phyloP scores from a whole-genome alignment of 2,113 vertebrate species.

The Jacana jacana region DNA sequence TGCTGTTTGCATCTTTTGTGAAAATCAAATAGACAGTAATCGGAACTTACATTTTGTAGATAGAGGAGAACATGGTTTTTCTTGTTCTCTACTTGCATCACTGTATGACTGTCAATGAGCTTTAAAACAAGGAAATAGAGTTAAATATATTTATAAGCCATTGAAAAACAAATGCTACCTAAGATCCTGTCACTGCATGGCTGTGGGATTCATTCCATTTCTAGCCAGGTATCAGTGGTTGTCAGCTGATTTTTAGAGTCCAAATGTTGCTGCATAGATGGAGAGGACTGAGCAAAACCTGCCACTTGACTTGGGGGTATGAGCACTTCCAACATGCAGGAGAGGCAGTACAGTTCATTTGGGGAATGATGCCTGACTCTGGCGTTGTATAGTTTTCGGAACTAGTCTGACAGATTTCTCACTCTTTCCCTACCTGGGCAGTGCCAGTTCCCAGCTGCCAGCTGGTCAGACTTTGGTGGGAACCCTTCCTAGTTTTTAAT shows the following conservation, averaged over 20 bases:
- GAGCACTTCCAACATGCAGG: not conserved
- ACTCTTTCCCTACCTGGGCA: not conserved
- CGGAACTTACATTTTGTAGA: conserved; percentile 62
- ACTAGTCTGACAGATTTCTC: not conserved
- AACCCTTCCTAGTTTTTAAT: not conserved
- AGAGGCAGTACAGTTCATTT: not conserved
- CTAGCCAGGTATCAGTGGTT: not conserved
- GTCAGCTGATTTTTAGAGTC: not conserved
- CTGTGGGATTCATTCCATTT: not conserved
- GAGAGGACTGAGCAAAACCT: not conserved
- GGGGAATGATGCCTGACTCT: not conserved
- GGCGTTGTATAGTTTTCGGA: not conserved
- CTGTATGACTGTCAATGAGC: conserved; percentile 4
- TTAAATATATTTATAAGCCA: not conserved
- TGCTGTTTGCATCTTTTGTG: not conserved
- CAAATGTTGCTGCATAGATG: not conserved
- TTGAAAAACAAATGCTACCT: not conserved
- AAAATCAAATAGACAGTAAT: not conserved
- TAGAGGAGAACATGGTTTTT: conserved; percentile 53
- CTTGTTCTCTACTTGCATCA: conserved; percentile 62
- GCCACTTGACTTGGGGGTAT: not conserved
- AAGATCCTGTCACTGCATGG: not conserved
- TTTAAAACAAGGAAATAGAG: conserved; percentile 26
- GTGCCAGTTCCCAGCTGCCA: not conserved
- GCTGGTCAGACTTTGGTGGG: not conserved